phyloP scores from a whole-genome alignment of 2,888 invertebrate genomes.

The Drosophila gaucha region DNA sequence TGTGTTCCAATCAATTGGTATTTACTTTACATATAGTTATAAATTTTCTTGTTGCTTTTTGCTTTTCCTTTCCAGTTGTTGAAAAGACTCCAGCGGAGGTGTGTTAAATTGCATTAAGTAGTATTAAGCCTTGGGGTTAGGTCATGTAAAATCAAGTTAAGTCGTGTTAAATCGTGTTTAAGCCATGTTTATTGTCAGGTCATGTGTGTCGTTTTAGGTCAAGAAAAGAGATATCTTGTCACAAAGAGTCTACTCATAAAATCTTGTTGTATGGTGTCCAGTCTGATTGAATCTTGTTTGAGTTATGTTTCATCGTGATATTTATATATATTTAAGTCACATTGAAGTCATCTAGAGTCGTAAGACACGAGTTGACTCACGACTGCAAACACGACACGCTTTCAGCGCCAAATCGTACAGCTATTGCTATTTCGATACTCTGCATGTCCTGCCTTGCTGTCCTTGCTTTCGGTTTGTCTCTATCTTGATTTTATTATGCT shows the following conservation, averaged over 20 bases:
- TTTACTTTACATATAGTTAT: neutral
- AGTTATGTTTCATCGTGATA: neutral
- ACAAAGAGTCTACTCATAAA: neutral
- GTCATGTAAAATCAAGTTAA: neutral
- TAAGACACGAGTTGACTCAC: neutral
- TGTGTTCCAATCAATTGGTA: too few relatives aligned
- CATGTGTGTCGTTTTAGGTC: neutral
- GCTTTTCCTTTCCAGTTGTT: too few relatives aligned
- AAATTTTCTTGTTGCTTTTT: neutral
- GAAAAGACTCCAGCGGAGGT: too few relatives aligned
- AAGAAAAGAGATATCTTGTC: too few relatives aligned
- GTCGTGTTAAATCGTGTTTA: neutral
- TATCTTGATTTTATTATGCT: slow-evolving; percentile 80
- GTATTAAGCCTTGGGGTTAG: neutral
- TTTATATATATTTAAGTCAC: too few relatives aligned
- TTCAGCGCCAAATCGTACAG: neutral
- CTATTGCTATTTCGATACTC: slow-evolving; percentile 2
- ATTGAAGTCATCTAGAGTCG: too few relatives aligned
- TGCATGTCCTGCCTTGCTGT: slow-evolving; percentile 15
- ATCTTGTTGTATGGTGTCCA: neutral
- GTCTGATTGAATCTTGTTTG: neutral
- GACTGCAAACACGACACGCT: neutral
- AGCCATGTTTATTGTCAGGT: neutral
- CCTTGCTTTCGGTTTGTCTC: slow-evolving; percentile 34
- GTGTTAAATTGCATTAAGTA: neutral